Base-by-base conservation (phyloP, 1,140 invertebrate species). In the Drosophila nikananu region DNA sequence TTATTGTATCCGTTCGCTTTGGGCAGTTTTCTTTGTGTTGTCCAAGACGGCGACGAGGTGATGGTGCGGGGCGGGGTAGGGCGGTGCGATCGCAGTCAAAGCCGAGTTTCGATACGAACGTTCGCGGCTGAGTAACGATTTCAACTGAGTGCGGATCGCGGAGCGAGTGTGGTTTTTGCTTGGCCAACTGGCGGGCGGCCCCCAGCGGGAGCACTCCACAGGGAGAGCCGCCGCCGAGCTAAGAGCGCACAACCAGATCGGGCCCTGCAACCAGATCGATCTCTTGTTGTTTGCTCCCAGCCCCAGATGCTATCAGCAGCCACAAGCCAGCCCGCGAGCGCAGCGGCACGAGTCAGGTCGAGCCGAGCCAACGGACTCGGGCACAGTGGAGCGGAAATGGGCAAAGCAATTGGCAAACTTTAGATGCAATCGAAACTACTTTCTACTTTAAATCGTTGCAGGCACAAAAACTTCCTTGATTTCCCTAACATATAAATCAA, bases 1-100 rank as follows among this genome's bases (percentile, higher is more conserved):
- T 86, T 78, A 35, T 71, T 80, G 39, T 83, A 59, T 58, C 66
- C 54, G 37, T 86, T 67, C 48, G 62, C 41, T 75, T 72, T 64
- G 57, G 65, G 52, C 79, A 76, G 81, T 89, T 89, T 91, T 83
- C 89, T 89, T 89, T 89, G 80, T 72, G 55, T 82, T 46, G 44
- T 76, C 60, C 32, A 58, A 72, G 66, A 51, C 37, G 70, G 35
- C 35, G 17, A 13, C 30, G 41, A 25, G 51, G 17, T n/a, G 37
- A 19, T 13, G 23, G 37, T n/a, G 49, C 19, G 44, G 58, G 44
- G 37, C 12, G 35, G 27, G 25, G 41, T 13, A 37, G 44, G 23
- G 42, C 55, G 32, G 35, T 23, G 42, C 23, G 62, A 80, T 54
- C 72, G 55, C 63, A 86, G 75, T 51, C 66, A 52, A 81, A 76